A percentile compares a stretch with the other conserved stretches of the same genome.
Conservation (phyloP, 2,888 invertebrate species). For the Entomobrya proxima region DNA sequence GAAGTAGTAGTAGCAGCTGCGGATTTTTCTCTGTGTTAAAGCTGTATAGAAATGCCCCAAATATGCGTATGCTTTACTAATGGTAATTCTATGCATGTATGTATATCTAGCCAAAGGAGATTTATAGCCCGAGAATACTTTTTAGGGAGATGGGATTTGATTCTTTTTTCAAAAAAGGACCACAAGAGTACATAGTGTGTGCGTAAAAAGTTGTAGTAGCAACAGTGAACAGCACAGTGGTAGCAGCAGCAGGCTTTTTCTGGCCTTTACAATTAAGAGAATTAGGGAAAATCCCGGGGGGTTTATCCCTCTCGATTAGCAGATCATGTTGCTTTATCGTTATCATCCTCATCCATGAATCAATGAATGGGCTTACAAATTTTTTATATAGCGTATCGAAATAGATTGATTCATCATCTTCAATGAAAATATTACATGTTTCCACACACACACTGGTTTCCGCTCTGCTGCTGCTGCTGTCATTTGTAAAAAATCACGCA, state of each 20-base stretch:
- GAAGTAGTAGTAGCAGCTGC: too few species aligned
- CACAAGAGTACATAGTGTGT: too few species aligned
- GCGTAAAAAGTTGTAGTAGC: too few species aligned
- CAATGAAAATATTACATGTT: too few species aligned
- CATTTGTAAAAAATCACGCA: too few species aligned
- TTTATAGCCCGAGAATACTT: neutral
- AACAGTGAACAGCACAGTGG: conserved; percentile 62
- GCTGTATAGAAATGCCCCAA: conserved; percentile 13
- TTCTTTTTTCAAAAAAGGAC: conserved; percentile 43
- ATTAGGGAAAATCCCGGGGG: conserved; percentile 74
- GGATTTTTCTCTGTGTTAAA: conserved; percentile 41
- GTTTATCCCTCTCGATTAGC: conserved; percentile 75
- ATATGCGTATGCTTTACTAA: neutral
- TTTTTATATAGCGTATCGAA: neutral
- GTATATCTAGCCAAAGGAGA: neutral
- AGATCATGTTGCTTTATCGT: conserved; percentile 74
- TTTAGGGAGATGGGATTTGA: conserved; percentile 66
- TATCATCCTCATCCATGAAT: neutral
- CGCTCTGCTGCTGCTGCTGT: too few species aligned
- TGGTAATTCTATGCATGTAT: conserved; percentile 2
- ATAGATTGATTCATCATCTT: conserved; percentile 59
- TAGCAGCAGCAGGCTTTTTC: neutral
- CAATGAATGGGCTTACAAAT: neutral
- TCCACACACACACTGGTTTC: too few species aligned
- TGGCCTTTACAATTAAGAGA: conserved; percentile 75